phyloP scores from a whole-genome alignment of 30 jellyfish, hydroid and myxozoan species.

The Nemopilema nomurai region DNA sequence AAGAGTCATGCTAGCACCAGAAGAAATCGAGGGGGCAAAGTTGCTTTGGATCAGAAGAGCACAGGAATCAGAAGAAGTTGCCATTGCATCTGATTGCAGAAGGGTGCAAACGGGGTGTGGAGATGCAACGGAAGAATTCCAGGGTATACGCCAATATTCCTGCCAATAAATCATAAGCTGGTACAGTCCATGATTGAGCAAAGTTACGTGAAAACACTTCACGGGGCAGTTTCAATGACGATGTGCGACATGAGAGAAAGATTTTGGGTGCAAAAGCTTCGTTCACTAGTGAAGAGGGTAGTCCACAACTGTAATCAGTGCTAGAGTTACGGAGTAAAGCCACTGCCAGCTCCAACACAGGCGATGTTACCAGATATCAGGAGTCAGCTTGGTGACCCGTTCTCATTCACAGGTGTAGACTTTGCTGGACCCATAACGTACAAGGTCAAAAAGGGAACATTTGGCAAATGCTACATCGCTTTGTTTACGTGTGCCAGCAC shows the following conservation, averaged over 20 bases:
- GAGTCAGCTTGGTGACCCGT: conserved; percentile 63
- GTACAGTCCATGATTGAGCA: conserved; percentile 48
- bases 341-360: conserved; percentile 57
- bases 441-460: conserved; percentile 30
- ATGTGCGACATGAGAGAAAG: conserved; percentile 49
- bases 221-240: conserved; percentile 69
- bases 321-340: conserved; percentile 50
- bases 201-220: conserved; percentile 49
- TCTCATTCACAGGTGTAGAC: conserved; percentile 37
- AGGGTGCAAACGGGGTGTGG: conserved; percentile 48
- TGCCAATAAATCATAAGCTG: conserved; percentile 59
- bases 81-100: conserved; percentile 32
- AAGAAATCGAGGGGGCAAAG: conserved; percentile 32
- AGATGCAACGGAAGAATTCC: conserved; percentile 62
- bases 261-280: conserved; percentile 53
- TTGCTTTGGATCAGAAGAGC: conserved; percentile 47
- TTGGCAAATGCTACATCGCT: conserved; percentile 48
- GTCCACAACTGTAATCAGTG: conserved; percentile 42
- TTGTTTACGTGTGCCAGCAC: conserved; percentile 57
- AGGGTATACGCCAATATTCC: conserved; percentile 63
- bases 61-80: conserved; percentile 45
- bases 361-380: conserved; percentile 62
- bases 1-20: too few species aligned
- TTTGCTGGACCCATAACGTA: conserved; percentile 64
- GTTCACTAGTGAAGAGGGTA: conserved; percentile 45